Percentiles rank a stretch among this genome's conserved stretches.
Conservation (phyloP, 2,888 invertebrate genomes). For the Notodonta ziczac region DNA sequence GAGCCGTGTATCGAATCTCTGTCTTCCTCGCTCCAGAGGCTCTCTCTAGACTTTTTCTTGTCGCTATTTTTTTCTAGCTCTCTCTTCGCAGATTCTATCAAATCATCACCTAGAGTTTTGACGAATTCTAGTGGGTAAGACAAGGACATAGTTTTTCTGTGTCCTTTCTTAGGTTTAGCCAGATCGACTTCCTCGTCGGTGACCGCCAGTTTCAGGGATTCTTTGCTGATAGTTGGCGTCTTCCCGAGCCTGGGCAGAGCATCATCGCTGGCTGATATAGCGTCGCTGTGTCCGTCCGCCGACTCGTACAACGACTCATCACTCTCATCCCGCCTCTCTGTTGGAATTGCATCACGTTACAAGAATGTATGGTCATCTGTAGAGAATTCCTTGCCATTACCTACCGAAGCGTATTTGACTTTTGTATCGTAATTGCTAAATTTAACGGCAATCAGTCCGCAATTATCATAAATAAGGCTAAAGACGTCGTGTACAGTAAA, state of each 20-base stretch:
- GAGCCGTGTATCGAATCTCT: conserved; percentile 75
- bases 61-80: conserved; percentile 70
- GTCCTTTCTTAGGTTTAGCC: conserved; percentile 65
- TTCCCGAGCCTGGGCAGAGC: conserved; percentile 68
- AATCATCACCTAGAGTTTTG: conserved; percentile 76
- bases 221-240: conserved; percentile 77
- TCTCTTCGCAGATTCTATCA: conserved; percentile 71
- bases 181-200: conserved; percentile 77
- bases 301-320: conserved; percentile 80
- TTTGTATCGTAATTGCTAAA: conserved; percentile 30
- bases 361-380: conserved; percentile 14
- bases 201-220: conserved; percentile 75
- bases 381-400: conserved; percentile 53
- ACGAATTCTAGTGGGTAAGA: conserved; percentile 80
- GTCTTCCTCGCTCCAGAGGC: conserved; percentile 80
- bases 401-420: conserved; percentile 19
- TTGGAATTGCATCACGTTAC: conserved; percentile 43
- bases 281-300: conserved; percentile 77
- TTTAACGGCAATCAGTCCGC: conserved; percentile 28
- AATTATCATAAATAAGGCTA: conserved; percentile 31
- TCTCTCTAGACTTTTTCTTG: conserved; percentile 77
- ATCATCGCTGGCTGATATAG: conserved; percentile 76
- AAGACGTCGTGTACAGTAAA: conserved; percentile 35
- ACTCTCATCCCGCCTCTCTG: conserved; percentile 79
- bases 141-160: conserved; percentile 79